These are phyloP conservation scores for Serripes groenlandicus DNA, from an alignment of 2,888 invertebrate genomes.

Conservation along the genomic window DNA sequence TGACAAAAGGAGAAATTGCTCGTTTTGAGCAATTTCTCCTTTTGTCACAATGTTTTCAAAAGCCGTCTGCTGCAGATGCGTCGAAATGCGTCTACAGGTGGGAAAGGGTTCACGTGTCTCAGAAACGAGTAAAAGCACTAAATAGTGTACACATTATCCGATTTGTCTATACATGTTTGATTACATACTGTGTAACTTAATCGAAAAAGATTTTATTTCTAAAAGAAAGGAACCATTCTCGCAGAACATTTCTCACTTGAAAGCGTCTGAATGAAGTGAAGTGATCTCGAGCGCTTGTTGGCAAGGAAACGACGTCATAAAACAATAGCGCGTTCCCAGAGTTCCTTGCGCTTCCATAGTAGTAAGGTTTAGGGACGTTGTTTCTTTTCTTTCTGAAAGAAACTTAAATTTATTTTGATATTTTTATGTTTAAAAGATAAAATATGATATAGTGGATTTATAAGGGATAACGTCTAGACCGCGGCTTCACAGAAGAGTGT, in stretches of 20 bases:
- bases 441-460: too few species aligned
- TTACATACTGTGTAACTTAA: conserved; percentile 13
- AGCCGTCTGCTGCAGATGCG: background rate
- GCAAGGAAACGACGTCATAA: conserved; percentile 54
- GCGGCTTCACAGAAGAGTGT: conserved; percentile 3
- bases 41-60: background rate
- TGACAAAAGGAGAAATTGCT: background rate
- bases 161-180: background rate
- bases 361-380: too few species aligned
- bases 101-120: too few species aligned
- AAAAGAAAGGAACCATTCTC: conserved; percentile 42
- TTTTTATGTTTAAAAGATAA: too few species aligned
- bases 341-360: conserved; percentile 45
- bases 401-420: too few species aligned
- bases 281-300: conserved; percentile 64
- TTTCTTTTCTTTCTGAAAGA: too few species aligned
- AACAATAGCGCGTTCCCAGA: conserved; percentile 30
- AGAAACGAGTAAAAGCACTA: background rate
- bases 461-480: background rate
- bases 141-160: background rate
- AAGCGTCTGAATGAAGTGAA: conserved; percentile 35
- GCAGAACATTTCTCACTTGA: conserved; percentile 33
- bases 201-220: conserved; percentile 5
- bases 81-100: too few species aligned
- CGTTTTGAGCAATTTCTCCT: background rate